phyloP scores from a whole-genome alignment of 2,797 vertebrate species.

The Scolopax bukidnonensis region DNA sequence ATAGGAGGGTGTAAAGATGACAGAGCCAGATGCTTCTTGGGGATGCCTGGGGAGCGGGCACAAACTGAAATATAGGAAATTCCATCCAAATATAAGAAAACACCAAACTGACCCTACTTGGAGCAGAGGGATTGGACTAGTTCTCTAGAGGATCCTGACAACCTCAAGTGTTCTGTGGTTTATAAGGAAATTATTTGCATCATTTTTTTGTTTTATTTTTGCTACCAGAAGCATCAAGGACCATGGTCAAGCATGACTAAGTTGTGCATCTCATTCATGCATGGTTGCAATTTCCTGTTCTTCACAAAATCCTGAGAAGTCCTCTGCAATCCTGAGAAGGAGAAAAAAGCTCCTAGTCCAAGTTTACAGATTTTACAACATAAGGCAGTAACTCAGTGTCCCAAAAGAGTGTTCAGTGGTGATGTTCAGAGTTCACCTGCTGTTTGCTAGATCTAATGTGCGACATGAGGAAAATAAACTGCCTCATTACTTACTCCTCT shows the following conservation, averaged over 20 bases:
- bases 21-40: not conserved
- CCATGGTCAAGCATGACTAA: not conserved
- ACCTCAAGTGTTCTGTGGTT: not conserved
- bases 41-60: not conserved
- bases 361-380: not conserved
- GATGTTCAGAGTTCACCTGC: not conserved
- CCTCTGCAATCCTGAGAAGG: not conserved
- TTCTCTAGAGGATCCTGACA: not conserved
- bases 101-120: not conserved
- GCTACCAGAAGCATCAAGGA: not conserved
- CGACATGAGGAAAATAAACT: slow-evolving; percentile 25
- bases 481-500: not conserved
- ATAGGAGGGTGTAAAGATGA: not conserved
- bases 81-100: not conserved
- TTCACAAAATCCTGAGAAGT: not conserved
- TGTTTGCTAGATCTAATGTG: not conserved
- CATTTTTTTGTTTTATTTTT: not conserved
- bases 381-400: not conserved
- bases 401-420: not conserved
- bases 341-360: not conserved
- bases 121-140: not conserved
- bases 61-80: not conserved
- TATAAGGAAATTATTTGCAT: not conserved
- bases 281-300: not conserved
- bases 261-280: not conserved